Base-by-base conservation (phyloP, 2,888 invertebrate species). In the Vandiemenella viatica region DNA sequence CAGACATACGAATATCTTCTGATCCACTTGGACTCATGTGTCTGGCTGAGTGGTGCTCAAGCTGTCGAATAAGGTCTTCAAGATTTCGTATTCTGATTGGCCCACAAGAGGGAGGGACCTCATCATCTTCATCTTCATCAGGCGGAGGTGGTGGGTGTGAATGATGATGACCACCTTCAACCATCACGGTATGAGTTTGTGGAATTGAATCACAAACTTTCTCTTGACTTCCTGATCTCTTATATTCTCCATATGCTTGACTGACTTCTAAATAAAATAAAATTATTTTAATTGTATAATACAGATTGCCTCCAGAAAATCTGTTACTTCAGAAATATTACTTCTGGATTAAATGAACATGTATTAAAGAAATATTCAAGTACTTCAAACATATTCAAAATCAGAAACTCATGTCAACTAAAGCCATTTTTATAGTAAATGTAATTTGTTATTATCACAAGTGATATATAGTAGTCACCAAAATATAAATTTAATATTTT, bases 21-120 rank as follows among this genome's bases (percentile, higher is more conserved):
- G 89, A 89, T 53, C 88, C 90, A 58, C 86, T 85, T 45, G 90
- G 90, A 63, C 88, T 89, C 83, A 88, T 86, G 67, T 88, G 87
- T 18, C 87, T 73, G 54, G 79, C 76, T 58, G 88, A 83, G 66
- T 89, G 88, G 64, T 88, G 86, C 65, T 89, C 88, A 58, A 90
- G 70, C 67, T 88, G 89, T 48, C 90, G 73, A 61, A 92, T 88
- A 53, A 92, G 74, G 67, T 92, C 91, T 68, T 92, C 91, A 55
- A 92, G 73, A 66, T 87, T 92, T 56, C 92, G 77, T 65, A 92
- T 91, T 57, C 91, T 77, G 62, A 90, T 79, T 41, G 87, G 85
- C 17, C 48, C 85, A 58, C 80, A 79, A 15, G 83, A 80, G 8
- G 82, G 80, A 13, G 83, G 80, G 46, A 82, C 82, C 58, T 85